These are phyloP conservation scores for Pocota personata DNA, from an alignment of 2,888 invertebrate genomes.

Conservation along the genomic window DNA sequence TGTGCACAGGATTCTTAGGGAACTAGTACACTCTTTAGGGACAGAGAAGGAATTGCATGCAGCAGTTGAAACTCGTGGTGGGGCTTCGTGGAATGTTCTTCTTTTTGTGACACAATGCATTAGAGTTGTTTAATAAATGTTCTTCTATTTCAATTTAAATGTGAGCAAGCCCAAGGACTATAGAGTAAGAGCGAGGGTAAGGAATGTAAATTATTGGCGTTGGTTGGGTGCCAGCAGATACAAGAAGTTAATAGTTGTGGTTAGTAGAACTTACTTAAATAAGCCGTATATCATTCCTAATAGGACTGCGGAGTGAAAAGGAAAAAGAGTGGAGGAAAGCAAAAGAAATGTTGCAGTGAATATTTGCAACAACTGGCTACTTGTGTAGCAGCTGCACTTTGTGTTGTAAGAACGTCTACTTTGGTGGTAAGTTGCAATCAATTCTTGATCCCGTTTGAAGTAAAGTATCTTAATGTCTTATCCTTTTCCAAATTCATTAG, in stretches of 20 bases:
- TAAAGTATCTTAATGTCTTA: not conserved
- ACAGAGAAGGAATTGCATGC: not conserved
- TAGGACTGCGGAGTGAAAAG: constrained; percentile 17
- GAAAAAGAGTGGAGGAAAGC: not conserved
- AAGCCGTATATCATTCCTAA: constrained; percentile 69
- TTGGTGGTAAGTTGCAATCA: not conserved
- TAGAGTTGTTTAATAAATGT: constrained; percentile 72
- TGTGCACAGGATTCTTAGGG: constrained; percentile 15
- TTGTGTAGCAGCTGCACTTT: not conserved
- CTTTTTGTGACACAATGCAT: constrained; percentile 71
- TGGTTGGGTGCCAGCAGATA: constrained; percentile 72
- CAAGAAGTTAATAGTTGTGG: constrained; percentile 74
- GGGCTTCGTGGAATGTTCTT: constrained; percentile 18
- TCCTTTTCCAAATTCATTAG: too few species aligned
- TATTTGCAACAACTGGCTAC: constrained; percentile 6
- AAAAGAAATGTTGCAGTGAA: not conserved
- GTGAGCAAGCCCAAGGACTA: constrained; percentile 45
- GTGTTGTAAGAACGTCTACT: not conserved
- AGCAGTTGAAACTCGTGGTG: constrained; percentile 7
- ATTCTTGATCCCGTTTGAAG: not conserved
- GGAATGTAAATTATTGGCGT: constrained; percentile 67
- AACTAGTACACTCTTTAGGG: not conserved
- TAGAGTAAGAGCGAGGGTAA: not conserved
- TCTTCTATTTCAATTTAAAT: constrained; percentile 73
- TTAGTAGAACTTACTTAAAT: constrained; percentile 72